Evolutionary conservation across 35 echinoderm and acorn worm species (phyloP).

Genomic region (Strongylocentrotus purpuratus): DNA sequence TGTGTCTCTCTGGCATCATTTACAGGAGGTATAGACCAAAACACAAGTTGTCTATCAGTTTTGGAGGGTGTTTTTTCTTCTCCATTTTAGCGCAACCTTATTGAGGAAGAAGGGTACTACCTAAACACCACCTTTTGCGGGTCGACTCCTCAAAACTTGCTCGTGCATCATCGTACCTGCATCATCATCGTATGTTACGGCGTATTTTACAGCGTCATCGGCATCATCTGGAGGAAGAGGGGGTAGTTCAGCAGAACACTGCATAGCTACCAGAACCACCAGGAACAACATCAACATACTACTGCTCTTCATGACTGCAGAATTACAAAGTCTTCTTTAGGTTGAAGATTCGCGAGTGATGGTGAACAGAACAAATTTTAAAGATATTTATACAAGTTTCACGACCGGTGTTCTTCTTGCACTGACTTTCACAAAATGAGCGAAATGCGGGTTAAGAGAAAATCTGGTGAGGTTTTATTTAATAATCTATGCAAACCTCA

Average conservation of each 20-base stretch:
- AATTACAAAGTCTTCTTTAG: neutral
- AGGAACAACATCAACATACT: neutral
- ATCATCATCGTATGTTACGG: too few relatives aligned
- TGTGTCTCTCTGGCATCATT: too few relatives aligned
- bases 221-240: neutral
- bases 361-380: neutral
- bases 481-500: too few relatives aligned
- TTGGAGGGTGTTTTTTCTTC: too few relatives aligned
- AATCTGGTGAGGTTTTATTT: neutral
- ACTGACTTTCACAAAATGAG: neutral
- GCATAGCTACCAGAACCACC: neutral
- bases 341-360: neutral
- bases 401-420: neutral
- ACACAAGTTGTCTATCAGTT: too few relatives aligned
- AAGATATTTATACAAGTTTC: neutral
- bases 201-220: too few relatives aligned
- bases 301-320: neutral
- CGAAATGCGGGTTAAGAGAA: neutral
- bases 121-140: too few relatives aligned
- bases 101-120: too few relatives aligned
- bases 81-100: too few relatives aligned
- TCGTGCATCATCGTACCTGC: too few relatives aligned
- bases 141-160: too few relatives aligned
- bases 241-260: neutral
- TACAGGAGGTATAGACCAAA: too few relatives aligned